Conservation (phyloP, 2,113 vertebrate genomes). For the Mixornis gularis region DNA sequence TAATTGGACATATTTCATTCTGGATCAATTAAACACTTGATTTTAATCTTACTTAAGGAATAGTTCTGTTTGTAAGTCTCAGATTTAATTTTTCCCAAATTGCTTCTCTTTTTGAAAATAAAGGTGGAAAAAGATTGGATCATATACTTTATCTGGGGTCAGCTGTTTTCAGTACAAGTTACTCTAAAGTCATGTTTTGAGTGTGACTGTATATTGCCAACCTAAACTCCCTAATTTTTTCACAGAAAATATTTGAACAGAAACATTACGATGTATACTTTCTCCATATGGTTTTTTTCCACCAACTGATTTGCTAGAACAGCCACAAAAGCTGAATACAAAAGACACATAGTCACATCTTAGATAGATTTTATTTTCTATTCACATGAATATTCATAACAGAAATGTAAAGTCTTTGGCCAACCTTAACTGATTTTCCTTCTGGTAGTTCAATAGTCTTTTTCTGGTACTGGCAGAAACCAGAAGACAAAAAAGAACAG, state of each 20-base stretch:
- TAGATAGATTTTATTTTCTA: background rate
- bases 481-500: background rate
- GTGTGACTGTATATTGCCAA: background rate
- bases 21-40: background rate
- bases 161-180: background rate
- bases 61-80: background rate
- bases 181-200: background rate
- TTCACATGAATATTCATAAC: background rate
- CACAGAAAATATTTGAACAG: background rate
- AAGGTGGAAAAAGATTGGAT: background rate
- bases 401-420: background rate
- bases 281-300: background rate
- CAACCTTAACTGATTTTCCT: background rate
- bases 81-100: background rate
- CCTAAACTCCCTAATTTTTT: background rate
- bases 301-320: background rate
- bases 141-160: rapidly evolving
- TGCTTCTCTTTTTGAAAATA: background rate
- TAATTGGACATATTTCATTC: background rate
- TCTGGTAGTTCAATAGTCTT: background rate
- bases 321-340: background rate
- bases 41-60: background rate
- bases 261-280: background rate
- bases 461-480: background rate
- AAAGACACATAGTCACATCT: background rate